A percentile compares a stretch with the other conserved stretches of the same genome.
Conservation (phyloP, 2,888 invertebrate species). For the Platycnemis pennipes region DNA sequence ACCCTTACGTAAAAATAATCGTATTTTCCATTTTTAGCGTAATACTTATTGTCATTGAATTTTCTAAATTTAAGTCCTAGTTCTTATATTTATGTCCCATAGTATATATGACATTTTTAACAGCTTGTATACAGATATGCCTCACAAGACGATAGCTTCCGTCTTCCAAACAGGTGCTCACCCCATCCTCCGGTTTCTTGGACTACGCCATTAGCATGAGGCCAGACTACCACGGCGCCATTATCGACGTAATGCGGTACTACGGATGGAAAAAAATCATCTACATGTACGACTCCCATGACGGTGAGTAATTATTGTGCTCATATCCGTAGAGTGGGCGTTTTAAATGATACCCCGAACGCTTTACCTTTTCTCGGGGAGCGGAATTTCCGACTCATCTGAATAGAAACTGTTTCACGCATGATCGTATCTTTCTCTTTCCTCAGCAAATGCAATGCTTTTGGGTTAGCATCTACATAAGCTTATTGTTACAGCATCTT, state of each 20-base stretch:
- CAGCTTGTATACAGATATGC: background rate
- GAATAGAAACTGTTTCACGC: background rate
- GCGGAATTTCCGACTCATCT: background rate
- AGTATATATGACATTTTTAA: no score
- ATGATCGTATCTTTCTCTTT: background rate
- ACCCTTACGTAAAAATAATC: no score
- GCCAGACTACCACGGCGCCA: constrained; percentile 96
- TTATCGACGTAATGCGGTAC: constrained; percentile 95
- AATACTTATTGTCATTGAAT: no score
- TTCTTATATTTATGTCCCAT: no score
- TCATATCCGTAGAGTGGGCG: constrained; percentile 76
- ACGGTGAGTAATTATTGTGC: constrained; percentile 84
- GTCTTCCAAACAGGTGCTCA: constrained; percentile 84
- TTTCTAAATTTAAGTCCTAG: no score
- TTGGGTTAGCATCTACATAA: background rate
- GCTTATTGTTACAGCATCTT: background rate
- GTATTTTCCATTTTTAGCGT: no score
- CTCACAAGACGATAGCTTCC: constrained; percentile 54
- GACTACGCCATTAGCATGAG: constrained; percentile 96
- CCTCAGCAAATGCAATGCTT: background rate
- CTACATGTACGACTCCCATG: constrained; percentile 94
- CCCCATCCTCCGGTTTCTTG: constrained; percentile 92
- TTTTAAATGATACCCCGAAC: background rate
- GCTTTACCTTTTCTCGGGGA: background rate
- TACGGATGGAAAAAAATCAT: constrained; percentile 95